These are phyloP conservation scores for Bos javanicus DNA, from an alignment of 2,113 vertebrate genomes.

Conservation along the genomic window DNA sequence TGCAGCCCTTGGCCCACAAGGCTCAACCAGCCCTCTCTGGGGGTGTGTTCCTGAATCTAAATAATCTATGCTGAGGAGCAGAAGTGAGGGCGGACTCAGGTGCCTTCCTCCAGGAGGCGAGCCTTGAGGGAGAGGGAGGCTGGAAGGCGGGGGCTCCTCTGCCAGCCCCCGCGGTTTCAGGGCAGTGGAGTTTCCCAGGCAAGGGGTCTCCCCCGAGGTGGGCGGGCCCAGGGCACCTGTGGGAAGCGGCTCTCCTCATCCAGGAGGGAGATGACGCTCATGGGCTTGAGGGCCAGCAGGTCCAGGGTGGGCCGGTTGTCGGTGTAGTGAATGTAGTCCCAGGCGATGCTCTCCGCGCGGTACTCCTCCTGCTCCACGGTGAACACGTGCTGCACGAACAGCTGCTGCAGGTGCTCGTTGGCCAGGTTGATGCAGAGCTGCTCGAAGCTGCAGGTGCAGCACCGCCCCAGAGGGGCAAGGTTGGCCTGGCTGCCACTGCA, in stretches of 20 bases:
- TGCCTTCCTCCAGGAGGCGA: background rate
- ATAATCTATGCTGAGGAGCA: background rate
- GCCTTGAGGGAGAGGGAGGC: background rate
- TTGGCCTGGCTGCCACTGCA: fast-evolving
- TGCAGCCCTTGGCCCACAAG: background rate
- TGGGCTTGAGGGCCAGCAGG: constrained; percentile 87
- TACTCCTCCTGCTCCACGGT: constrained; percentile 96
- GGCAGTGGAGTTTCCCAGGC: background rate
- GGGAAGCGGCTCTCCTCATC: constrained; percentile 98
- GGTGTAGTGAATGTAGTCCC: constrained; percentile 89
- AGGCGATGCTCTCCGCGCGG: constrained; percentile 85
- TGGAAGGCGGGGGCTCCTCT: background rate
- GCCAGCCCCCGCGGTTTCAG: background rate
- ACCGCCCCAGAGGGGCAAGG: background rate
- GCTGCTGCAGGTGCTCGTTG: constrained; percentile 98
- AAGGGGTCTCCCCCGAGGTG: fast-evolving
- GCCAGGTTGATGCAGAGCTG: constrained; percentile 98
- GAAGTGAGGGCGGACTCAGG: background rate
- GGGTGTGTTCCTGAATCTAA: background rate
- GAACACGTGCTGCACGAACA: constrained; percentile 94
- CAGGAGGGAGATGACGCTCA: constrained; percentile 94
- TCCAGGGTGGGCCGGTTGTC: constrained; percentile 91
- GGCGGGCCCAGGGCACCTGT: constrained; percentile 79
- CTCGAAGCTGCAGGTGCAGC: constrained; percentile 88
- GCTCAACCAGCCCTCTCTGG: too few species aligned